Evolutionary conservation across 1,140 invertebrate species (phyloP).

Genomic region (Palaemon carinicauda): DNA sequence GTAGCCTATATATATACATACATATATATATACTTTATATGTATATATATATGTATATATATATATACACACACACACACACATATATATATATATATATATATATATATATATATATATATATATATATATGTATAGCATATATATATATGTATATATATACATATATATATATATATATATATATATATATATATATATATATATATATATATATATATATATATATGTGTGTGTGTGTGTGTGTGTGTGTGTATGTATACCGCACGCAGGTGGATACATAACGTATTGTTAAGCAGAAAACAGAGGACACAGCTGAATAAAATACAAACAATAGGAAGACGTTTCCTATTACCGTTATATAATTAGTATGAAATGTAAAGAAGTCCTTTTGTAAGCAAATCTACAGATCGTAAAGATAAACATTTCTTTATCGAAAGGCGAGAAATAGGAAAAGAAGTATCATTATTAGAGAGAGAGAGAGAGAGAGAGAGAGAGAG

Average conservation of each 20-base stretch:
- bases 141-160: background rate
- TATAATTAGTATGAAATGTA: too few species aligned
- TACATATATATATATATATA: background rate
- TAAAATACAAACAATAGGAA: background rate
- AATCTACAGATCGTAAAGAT: too few species aligned
- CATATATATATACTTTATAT: background rate
- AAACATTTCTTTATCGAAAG: too few species aligned
- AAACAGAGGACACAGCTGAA: background rate
- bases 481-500: too few species aligned
- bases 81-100: background rate
- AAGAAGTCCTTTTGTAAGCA: too few species aligned
- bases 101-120: background rate
- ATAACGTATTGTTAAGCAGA: background rate
- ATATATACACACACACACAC: background rate
- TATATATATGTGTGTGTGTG: background rate
- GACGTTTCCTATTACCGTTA: background rate
- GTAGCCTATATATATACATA: background rate
- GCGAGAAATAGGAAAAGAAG: too few species aligned
- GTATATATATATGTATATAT: background rate
- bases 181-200: background rate
- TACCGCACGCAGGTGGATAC: too few species aligned
- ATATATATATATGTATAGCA: background rate
- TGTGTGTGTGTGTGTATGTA: background rate
- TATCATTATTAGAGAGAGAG: too few species aligned
- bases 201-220: background rate